These are phyloP conservation scores for Thamnophis sirtalis DNA, from an alignment of 2,113 vertebrate species.

Conservation along the genomic window DNA sequence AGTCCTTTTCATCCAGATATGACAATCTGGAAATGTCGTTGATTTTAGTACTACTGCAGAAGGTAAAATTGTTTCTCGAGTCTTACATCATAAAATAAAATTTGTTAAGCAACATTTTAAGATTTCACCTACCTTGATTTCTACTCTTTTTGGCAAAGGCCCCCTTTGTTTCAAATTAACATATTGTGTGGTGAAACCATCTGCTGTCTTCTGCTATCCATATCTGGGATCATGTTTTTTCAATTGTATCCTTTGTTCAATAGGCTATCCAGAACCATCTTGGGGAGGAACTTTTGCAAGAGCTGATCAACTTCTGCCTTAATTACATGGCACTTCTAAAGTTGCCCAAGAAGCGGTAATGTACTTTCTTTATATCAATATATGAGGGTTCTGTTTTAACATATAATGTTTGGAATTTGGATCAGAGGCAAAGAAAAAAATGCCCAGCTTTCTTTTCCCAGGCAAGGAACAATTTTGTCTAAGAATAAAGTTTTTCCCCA, in stretches of 20 bases:
- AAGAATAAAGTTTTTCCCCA: background rate
- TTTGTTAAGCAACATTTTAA: background rate
- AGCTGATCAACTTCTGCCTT: conserved; percentile 98
- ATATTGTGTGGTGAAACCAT: background rate
- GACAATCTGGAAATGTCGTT: background rate
- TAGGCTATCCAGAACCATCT: conserved; percentile 95
- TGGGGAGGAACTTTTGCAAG: conserved; percentile 94
- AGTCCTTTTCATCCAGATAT: background rate
- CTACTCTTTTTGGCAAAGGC: background rate
- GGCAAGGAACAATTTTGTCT: background rate
- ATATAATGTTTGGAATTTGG: background rate
- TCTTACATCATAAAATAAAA: background rate
- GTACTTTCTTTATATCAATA: fast-evolving
- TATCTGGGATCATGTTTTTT: background rate
- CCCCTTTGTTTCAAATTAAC: background rate
- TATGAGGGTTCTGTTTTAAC: background rate
- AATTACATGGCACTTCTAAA: conserved; percentile 93
- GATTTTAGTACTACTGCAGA: background rate
- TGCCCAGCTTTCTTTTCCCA: background rate
- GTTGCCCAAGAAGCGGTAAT: conserved; percentile 93
- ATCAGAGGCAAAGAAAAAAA: background rate
- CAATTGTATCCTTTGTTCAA: background rate
- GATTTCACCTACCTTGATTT: background rate
- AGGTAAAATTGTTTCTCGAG: background rate
- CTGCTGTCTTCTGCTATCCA: too few species aligned